phyloP scores from a whole-genome alignment of 2,888 invertebrate species.

The Polymixis flavicincta region DNA sequence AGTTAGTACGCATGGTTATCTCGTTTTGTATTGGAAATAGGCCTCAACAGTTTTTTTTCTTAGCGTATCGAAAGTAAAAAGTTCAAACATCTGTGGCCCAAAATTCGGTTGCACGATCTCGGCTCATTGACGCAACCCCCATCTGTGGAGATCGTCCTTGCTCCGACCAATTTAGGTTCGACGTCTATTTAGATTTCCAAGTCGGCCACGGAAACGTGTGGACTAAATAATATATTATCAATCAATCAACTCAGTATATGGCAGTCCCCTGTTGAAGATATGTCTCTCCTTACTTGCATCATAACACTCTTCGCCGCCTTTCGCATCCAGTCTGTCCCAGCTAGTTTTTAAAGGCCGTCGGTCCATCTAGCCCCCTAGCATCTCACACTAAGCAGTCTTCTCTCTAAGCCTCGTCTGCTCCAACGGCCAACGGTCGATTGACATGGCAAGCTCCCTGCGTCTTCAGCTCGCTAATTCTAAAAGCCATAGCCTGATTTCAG shows the following conservation, averaged over 20 bases:
- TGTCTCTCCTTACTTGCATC: background rate
- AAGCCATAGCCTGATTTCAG: background rate
- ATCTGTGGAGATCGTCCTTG: no score
- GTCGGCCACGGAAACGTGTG: no score
- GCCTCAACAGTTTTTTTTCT: no score
- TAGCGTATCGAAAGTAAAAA: no score
- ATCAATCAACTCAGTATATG: background rate
- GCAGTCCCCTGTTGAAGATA: background rate
- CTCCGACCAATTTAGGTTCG: no score
- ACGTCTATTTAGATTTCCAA: no score
- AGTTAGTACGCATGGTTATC: no score
- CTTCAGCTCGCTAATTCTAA: background rate
- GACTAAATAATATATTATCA: background rate
- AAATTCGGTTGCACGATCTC: no score
- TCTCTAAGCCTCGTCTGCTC: background rate
- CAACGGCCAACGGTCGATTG: no score
- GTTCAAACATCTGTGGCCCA: no score
- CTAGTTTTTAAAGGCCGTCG: background rate
- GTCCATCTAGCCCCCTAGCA: background rate
- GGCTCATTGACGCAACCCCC: no score
- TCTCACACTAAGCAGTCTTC: background rate
- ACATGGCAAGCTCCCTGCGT: background rate
- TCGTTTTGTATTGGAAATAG: no score
- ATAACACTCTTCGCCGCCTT: background rate
- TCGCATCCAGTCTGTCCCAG: background rate